Percentiles rank a stretch among this genome's conserved stretches.
Conservation (phyloP, 2,888 invertebrate species). For the Lithophane semibrunnea region DNA sequence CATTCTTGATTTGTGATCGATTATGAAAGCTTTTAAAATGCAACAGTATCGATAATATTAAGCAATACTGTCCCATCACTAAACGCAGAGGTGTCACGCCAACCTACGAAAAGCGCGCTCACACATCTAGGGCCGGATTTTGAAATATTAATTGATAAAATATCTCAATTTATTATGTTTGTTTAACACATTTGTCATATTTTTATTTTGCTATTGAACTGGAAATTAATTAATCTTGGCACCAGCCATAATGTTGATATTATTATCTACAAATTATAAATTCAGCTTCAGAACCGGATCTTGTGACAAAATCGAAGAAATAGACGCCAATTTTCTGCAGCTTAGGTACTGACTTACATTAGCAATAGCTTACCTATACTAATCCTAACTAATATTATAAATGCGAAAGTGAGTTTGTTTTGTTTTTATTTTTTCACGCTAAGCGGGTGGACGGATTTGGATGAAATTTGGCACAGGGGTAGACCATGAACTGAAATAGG, state of each 20-base stretch:
- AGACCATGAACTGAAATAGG: too few relatives aligned
- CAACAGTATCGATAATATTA: slow-evolving; percentile 18
- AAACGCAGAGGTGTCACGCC: slow-evolving; percentile 62
- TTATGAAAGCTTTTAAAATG: not conserved
- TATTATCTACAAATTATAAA: slow-evolving; percentile 27
- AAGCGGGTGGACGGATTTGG: too few relatives aligned
- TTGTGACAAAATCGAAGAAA: slow-evolving; percentile 6
- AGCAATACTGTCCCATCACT: slow-evolving; percentile 46
- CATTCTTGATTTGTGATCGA: not conserved
- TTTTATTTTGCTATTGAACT: slow-evolving; percentile 18
- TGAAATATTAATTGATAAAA: slow-evolving; percentile 47
- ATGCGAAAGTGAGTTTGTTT: too few relatives aligned
- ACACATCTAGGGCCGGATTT: slow-evolving; percentile 65
- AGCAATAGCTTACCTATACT: not conserved
- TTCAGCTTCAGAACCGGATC: not conserved
- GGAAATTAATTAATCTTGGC: not conserved
- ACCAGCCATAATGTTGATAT: not conserved
- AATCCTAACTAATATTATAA: too few relatives aligned
- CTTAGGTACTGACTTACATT: not conserved
- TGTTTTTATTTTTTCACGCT: too few relatives aligned
- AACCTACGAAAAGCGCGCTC: slow-evolving; percentile 64
- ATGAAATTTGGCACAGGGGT: too few relatives aligned
- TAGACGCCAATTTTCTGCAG: not conserved
- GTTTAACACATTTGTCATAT: slow-evolving; percentile 28
- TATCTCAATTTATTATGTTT: slow-evolving; percentile 49